Evolutionary conservation across 2,888 invertebrate species (phyloP).

Genomic region (Lasioglossum zephyrum): DNA sequence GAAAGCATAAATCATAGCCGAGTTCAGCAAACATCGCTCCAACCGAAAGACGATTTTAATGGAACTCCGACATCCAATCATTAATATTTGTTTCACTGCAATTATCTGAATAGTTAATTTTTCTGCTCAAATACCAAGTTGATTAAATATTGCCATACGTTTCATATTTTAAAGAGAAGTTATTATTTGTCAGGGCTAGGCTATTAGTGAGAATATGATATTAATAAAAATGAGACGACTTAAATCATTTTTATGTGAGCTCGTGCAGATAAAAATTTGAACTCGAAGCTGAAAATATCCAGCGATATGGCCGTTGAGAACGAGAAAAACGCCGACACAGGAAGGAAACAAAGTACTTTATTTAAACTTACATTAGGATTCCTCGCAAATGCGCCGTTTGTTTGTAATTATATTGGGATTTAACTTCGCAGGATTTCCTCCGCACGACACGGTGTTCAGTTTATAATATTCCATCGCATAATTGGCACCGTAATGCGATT

Average conservation of each 20-base stretch:
- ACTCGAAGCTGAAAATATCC: neutral
- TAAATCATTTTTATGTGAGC: neutral
- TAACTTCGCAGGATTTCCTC: neutral
- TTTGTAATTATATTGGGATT: neutral
- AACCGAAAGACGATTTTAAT: neutral
- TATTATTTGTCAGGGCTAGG: too few species aligned
- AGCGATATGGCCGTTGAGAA: neutral
- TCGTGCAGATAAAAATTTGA: too few species aligned
- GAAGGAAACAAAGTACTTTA: neutral
- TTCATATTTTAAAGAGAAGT: too few species aligned
- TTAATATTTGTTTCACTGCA: too few species aligned
- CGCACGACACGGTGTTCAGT: neutral
- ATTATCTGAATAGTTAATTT: too few species aligned
- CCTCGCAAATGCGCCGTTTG: neutral
- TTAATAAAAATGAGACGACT: too few species aligned
- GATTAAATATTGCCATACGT: too few species aligned
- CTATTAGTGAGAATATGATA: too few species aligned
- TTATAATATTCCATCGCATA: neutral
- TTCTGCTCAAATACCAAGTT: too few species aligned
- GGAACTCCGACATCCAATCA: neutral
- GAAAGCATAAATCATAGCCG: neutral
- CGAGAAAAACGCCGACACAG: neutral
- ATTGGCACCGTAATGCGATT: slow-evolving; percentile 1
- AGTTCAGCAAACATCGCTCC: neutral
- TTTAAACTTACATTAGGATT: neutral